phyloP scores from a whole-genome alignment of 1,140 invertebrate genomes.

The Diachasma alloeum region DNA sequence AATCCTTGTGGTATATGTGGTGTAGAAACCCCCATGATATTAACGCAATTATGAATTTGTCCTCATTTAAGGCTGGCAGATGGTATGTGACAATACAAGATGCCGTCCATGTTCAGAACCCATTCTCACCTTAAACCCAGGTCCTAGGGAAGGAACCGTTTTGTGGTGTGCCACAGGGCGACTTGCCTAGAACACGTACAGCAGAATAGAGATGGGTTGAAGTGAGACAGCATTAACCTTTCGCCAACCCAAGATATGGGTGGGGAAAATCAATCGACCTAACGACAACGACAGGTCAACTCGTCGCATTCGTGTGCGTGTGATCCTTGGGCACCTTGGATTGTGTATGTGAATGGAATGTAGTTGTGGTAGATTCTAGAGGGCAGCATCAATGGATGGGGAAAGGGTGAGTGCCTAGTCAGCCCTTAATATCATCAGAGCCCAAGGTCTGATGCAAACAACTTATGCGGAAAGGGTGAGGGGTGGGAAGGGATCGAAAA shows the following conservation, averaged over 20 bases:
- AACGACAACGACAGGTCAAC: constrained; percentile 49
- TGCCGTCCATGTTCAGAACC: constrained; percentile 45
- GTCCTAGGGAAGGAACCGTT: constrained; percentile 50
- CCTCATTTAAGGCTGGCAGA: constrained; percentile 41
- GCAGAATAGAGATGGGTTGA: neutral
- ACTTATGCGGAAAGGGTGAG: constrained; percentile 34
- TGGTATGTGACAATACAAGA: constrained; percentile 64
- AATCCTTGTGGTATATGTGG: constrained; percentile 55
- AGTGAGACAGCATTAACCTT: constrained; percentile 2
- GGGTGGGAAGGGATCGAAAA: constrained; percentile 35
- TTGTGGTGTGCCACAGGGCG: constrained; percentile 58
- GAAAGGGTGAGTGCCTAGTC: constrained; percentile 55
- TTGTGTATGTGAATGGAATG: neutral
- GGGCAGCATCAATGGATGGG: constrained; percentile 5
- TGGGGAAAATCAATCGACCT: constrained; percentile 61
- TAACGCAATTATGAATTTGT: constrained; percentile 67
- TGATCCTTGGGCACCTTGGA: neutral
- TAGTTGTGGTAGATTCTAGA: constrained; percentile 10
- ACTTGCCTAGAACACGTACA: constrained; percentile 41
- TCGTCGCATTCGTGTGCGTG: constrained; percentile 6
- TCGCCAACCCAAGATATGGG: constrained; percentile 10
- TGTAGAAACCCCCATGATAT: constrained; percentile 53
- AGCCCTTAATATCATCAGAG: constrained; percentile 64
- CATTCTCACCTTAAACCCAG: constrained; percentile 7
- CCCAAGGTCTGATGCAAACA: constrained; percentile 59